Evolutionary conservation across 2,888 invertebrate species (phyloP).

Genomic region (Cheilosia scutellata): DNA sequence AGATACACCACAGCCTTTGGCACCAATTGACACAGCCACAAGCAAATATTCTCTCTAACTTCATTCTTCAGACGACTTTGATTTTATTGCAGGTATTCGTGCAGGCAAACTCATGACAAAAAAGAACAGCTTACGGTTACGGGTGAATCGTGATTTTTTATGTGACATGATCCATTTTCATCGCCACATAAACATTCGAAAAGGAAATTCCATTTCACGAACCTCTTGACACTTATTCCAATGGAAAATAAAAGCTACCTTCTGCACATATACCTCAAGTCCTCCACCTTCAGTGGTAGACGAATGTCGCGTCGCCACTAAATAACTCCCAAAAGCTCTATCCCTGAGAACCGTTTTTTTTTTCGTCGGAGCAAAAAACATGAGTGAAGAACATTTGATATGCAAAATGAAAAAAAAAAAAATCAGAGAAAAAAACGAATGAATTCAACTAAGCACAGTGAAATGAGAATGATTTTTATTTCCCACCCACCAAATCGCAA

Average conservation of each 20-base stretch:
- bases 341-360: conserved; percentile 9
- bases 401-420: conserved; percentile 51
- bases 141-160: conserved; percentile 58
- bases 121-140: conserved; percentile 28
- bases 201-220: conserved; percentile 73
- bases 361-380: conserved; percentile 23
- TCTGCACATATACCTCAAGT: neutral
- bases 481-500: conserved; percentile 18
- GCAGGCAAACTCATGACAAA: conserved; percentile 29
- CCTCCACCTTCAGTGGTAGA: neutral
- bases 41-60: neutral
- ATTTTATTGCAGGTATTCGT: conserved; percentile 60
- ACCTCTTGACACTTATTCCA: conserved; percentile 72
- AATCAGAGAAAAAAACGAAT: neutral
- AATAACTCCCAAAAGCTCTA: conserved; percentile 44
- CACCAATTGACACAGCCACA: conserved; percentile 49
- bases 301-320: conserved; percentile 13
- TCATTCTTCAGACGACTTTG: conserved; percentile 45
- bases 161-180: conserved; percentile 72
- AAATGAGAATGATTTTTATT: conserved; percentile 57
- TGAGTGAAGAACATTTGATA: conserved; percentile 37
- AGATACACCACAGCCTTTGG: conserved; percentile 11
- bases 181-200: conserved; percentile 68
- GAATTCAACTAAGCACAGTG: conserved; percentile 41
- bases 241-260: conserved; percentile 24